Base-by-base conservation (phyloP, 2,113 vertebrate species). In the Oreochromis niloticus region DNA sequence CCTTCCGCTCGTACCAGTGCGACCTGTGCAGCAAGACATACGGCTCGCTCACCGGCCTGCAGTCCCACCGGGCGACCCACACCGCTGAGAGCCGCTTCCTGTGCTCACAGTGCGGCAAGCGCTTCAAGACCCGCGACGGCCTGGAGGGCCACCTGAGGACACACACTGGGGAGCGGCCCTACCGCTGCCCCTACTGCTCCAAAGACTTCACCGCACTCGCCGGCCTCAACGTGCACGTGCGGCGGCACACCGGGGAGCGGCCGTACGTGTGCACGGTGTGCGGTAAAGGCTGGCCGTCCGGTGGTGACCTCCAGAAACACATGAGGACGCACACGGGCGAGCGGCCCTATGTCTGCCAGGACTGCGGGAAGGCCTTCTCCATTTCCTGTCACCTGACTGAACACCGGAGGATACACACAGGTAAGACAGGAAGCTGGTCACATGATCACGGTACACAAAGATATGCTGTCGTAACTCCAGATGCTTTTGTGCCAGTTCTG, bases 271-370 rank as follows among this genome's bases (percentile, higher is more conserved):
- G 96, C 90, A 79, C 87, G 2, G 94, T 95, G 84, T 97, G 96
- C 9, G 92, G 95, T 0, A 97, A 96, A 56, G 94, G 94, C 24
- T 97, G 95, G 89, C 93, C 94, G 2, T 96, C 95, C 0, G 95
- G 95, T 0, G 96, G 95, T 10, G 95, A 96, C 90, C 93, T 96
- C 54, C 95, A 96, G 91, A 95, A 96, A 32, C 96, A 96, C 89
- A 94, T 95, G 92, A 93, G 96, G 87, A 94, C 86, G 1, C 96
- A 97, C 86, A 96, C 96, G 0, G 96, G 96, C 0, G 96, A 97
- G 11, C 90, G 92, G 12, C 96, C 96, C 0, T 97, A 95, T 86
- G 52, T 87, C 68, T 97, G 96, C 41, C 88, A 81, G 73, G 91
- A 96, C 48, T 97, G 96, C 1, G 94, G 94, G 1, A 96, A 95